Conservation (phyloP, 2,797 vertebrate species). For the Echiichthys vipera region DNA sequence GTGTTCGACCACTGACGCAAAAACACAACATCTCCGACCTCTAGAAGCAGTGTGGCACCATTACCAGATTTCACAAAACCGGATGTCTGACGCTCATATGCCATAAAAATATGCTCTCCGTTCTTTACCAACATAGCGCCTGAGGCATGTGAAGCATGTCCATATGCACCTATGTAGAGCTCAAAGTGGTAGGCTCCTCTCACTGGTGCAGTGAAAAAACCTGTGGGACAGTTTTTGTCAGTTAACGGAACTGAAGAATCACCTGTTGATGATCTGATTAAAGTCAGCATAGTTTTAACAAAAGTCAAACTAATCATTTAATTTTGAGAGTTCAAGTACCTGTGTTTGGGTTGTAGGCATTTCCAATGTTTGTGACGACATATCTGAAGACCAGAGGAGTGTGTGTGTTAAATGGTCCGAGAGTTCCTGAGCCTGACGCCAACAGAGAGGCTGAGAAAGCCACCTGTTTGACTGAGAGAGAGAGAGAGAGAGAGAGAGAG, state of each 20-base stretch:
- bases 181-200: slow-evolving; percentile 66
- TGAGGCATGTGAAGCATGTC: not conserved
- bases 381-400: slow-evolving; percentile 32
- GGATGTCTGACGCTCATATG: not conserved
- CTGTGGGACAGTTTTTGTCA: slow-evolving; percentile 28
- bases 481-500: not conserved
- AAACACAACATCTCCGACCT: slow-evolving; percentile 67
- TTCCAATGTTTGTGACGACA: slow-evolving; percentile 46
- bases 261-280: not conserved
- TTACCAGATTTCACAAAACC: accelerated
- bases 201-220: slow-evolving; percentile 57
- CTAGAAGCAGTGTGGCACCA: slow-evolving; percentile 50
- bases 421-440: accelerated
- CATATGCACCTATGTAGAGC: not conserved
- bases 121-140: slow-evolving; percentile 42
- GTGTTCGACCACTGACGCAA: accelerated
- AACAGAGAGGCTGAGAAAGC: slow-evolving; percentile 57
- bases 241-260: not conserved
- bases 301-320: not conserved
- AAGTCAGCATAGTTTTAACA: not conserved
- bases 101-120: slow-evolving; percentile 5
- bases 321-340: slow-evolving; percentile 4
- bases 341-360: slow-evolving; percentile 54
- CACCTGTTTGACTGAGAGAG: slow-evolving; percentile 44
- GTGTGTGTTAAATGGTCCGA: slow-evolving; percentile 36